Base-by-base conservation (phyloP, 2,797 vertebrate species). In the Lithobates sylvaticus region DNA sequence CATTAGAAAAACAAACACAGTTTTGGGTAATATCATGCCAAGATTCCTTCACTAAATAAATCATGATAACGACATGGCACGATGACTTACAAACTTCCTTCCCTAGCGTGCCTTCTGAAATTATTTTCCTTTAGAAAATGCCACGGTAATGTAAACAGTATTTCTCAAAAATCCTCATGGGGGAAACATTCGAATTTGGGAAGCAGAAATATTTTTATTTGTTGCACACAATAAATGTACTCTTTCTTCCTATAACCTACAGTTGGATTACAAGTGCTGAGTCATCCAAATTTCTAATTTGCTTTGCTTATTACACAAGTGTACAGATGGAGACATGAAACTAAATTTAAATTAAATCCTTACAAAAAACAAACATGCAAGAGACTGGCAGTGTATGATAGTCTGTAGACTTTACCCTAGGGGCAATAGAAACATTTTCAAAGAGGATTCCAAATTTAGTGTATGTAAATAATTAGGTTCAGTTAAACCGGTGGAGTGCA, bases 61-160 rank as follows among this genome's bases (percentile, higher is more conserved):
- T 82, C 80, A 82, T 74, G 42, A 65, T 61, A 82, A 82, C 80
- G 39, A 42, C 54, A 27, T 72, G 61, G 54, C 70, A 74, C 70
- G 54, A 54, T 26, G 70, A 74, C 54, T 73, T 73, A 73, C 70
- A 73, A 82, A 82, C 70, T 72, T 47, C 69, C 44, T 81, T 81
- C 79, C 68, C 68, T 72, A 71, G 69, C 42, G 79, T 61, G 32
- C 44, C 68, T 81, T 72, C 79, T 72, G 32, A 81, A 71, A 72
- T 39, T 3, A 81, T 36, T 73, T 73, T 82, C 70, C 27, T 73
- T 82, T 82, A 64, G 80, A 82, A 82, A 82, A 82, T 74, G 70
- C 54, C 39, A 72, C 44, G 16, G 50, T 74, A 73, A 82, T 73
- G 54, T 82, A 73, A 82, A 73, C 70, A 82, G 69, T 64, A 82